Percentiles rank a stretch among this genome's conserved stretches.
Conservation (phyloP, 2,113 vertebrate species). For the Mellivora capensis region DNA sequence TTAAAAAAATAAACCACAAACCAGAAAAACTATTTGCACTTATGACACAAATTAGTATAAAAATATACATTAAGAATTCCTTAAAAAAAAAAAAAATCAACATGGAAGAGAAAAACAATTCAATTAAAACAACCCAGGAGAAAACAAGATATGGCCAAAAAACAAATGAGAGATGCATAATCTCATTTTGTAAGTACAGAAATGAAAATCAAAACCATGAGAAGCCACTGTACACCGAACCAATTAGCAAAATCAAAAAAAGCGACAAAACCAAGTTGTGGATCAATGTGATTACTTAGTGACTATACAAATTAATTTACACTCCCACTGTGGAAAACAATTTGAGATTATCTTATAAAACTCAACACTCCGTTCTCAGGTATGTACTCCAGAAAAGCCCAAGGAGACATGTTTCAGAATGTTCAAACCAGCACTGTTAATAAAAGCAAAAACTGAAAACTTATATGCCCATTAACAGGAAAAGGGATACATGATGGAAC, state of each 20-base stretch:
- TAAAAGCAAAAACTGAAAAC: not conserved
- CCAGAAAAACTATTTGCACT: not conserved
- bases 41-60: not conserved
- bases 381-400: not conserved
- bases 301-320: not conserved
- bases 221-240: not conserved
- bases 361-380: not conserved
- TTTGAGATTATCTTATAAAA: not conserved
- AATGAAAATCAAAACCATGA: not conserved
- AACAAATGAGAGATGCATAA: not conserved
- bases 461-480: not conserved
- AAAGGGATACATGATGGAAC: not conserved
- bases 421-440: not conserved
- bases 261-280: not conserved
- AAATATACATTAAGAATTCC: not conserved
- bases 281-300: not conserved
- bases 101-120: not conserved
- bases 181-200: not conserved
- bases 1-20: not conserved
- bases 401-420: not conserved
- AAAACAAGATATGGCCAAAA: not conserved
- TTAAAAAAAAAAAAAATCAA: not conserved
- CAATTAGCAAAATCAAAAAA: not conserved
- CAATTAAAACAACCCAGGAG: not conserved
- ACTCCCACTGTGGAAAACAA: not conserved